These are phyloP conservation scores for Microplitis demolitor DNA, from an alignment of 1,140 invertebrate genomes.

Conservation along the genomic window DNA sequence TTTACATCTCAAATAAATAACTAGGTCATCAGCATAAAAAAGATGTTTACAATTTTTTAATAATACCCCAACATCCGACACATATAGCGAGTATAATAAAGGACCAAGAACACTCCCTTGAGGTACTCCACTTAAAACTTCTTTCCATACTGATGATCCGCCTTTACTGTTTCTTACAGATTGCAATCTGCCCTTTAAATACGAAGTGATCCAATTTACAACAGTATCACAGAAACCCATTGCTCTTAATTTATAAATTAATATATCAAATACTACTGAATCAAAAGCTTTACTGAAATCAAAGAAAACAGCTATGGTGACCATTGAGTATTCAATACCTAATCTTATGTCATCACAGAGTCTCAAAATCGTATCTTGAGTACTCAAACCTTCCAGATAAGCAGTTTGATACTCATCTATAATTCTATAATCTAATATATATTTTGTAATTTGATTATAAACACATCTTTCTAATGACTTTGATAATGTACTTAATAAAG, in stretches of 20 bases:
- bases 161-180: no score
- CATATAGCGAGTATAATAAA: not conserved
- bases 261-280: no score
- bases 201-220: no score
- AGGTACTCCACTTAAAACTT: not conserved
- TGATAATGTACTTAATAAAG: not conserved
- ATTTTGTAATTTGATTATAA: not conserved
- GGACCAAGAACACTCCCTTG: not conserved
- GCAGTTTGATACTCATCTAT: not conserved
- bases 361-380: slow-evolving; percentile 11
- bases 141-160: not conserved
- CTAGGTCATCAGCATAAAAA: no score
- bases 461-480: not conserved
- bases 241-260: no score
- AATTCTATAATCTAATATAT: not conserved
- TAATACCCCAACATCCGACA: not conserved
- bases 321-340: slow-evolving; percentile 9
- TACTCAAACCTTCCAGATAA: slow-evolving; percentile 2
- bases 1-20: no score
- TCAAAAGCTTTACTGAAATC: no score
- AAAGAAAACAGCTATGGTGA: slow-evolving; percentile 4
- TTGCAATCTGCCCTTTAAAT: no score
- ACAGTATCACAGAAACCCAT: no score
- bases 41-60: no score
- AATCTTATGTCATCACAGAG: slow-evolving; percentile 12